Base-by-base conservation (phyloP, 2,797 vertebrate species). In the Sphaeramia orbicularis region DNA sequence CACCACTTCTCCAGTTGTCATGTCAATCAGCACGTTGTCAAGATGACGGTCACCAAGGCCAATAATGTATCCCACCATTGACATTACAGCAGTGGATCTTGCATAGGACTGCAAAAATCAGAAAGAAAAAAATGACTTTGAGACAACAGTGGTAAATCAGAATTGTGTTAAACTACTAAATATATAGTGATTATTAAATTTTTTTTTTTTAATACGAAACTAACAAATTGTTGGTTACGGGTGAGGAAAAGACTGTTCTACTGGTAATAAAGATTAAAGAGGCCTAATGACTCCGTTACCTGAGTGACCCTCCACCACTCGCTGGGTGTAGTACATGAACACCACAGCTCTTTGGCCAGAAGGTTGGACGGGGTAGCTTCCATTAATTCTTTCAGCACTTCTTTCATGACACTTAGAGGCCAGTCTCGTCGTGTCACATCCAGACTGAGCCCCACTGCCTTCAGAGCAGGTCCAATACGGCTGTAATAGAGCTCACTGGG, bases 271-370 rank as follows among this genome's bases (percentile, higher is more conserved):
- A 35, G 32, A 27, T 6, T 35, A 35, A 35, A 9, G 32, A 9
- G 7, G 9, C 32, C 8, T 8, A 35, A 35, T 35, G 32, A 35
- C 30, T 32, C 7, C 1, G 5, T 55, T 74, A 99, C 98, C 96
- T 99, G 98, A 15, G 98, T 99, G 77, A 99, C 96, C 84, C 96
- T 94, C 98, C 98, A 99, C 98, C 98, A 99, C 55, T 99, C 98
- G 57, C 96, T 97, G 4, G 98, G 96, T 0, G 97, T 98, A 49
- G 97, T 96, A 56, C 98, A 99, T 0, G 97, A 99, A 14, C 98
- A 99, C 98, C 98, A 99, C n/a, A 99, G 94, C 83, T 99, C 98
- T 85, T 98, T 99, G n/a, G 98, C 97, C 0, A 99, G 93, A 50
- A 99, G 94, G 77, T 98, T 99, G 0, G 98, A 97, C 2, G 98